Evolutionary conservation across 1,140 invertebrate species (phyloP), one percentile per base, ranked within the genome.

Genomic region (Eciton burchellii): DNA sequence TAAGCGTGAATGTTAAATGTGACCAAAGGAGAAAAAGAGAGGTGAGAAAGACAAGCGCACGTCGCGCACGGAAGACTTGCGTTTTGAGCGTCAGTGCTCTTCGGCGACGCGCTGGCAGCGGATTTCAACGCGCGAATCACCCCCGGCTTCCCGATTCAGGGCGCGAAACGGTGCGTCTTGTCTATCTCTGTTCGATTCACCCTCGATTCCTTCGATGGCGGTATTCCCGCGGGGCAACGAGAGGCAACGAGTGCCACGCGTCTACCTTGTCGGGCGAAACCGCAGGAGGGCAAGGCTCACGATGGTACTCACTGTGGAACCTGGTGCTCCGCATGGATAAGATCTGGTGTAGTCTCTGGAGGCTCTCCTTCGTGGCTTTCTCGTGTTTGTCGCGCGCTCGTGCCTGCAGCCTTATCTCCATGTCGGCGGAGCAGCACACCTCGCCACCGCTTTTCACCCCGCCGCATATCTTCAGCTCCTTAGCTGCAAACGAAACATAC

Each of bases 351-450:
- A 93, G 82, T 79, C 91, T 90, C 45, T 93, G 91, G 41, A 94
- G 91, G 68, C 90, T 92, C 73, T 93, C 90, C 90, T 90, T 93
- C 71, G 90, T 92, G 54, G 91, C 90, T 91, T 92, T 93, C 72
- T 94, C 93, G 84, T 94, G 93, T 72, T 92, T 94, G 88, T 94
- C 92, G 21, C 91, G 90, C 52, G 93, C 91, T 77, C 90, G 91
- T 16, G 92, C 92, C 79, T 93, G 93, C 24, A 94, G 74, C 81
- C 92, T 91, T 71, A 91, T 45, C 71, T 94, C 93, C 93, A 94
- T 94, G 83, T 94, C 93, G 21, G 92, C 91, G 6, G 93, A 92
- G 71, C 93, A 94, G 76, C 93, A 94, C 5, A 94, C 93, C 79
- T 93, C 92, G 41, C 93, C 92, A 29, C 93, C 92, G 62, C 91